These are phyloP conservation scores for Fissipunctia ypsillon DNA, from an alignment of 2,888 invertebrate species.

Conservation along the genomic window DNA sequence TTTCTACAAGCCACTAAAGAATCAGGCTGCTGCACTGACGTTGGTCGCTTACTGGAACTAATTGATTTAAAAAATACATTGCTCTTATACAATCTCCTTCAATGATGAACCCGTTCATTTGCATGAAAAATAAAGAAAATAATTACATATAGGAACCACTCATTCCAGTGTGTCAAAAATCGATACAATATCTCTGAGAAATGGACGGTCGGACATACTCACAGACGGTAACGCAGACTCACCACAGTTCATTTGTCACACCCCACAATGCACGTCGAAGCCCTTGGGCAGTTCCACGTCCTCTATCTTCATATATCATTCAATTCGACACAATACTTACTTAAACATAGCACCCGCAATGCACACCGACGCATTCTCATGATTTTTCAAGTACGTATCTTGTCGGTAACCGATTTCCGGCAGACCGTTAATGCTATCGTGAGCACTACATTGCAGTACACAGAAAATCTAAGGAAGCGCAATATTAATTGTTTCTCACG, in stretches of 20 bases:
- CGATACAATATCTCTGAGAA: background rate
- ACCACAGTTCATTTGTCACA: conserved; percentile 6
- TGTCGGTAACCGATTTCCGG: background rate
- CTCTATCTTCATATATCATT: conserved; percentile 22
- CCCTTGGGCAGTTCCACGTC: background rate
- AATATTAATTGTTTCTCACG: background rate
- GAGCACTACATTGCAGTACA: too few species aligned
- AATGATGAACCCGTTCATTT: background rate
- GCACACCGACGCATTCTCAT: background rate
- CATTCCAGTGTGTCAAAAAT: conserved; percentile 1
- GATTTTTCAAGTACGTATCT: conserved; percentile 10
- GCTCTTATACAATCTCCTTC: background rate
- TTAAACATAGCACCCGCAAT: background rate
- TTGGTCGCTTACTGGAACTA: background rate
- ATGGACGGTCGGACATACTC: background rate
- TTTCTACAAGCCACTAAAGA: conserved; percentile 5
- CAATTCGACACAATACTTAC: background rate
- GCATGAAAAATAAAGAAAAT: background rate
- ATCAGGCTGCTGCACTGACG: background rate
- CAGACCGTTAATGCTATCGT: background rate
- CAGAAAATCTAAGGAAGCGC: too few species aligned
- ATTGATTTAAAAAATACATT: background rate
- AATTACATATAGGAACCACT: too few species aligned
- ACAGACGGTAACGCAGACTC: background rate
- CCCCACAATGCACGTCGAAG: conserved; percentile 6